Conservation (phyloP, 2,888 invertebrate species). For the Anthophora plumipes region DNA sequence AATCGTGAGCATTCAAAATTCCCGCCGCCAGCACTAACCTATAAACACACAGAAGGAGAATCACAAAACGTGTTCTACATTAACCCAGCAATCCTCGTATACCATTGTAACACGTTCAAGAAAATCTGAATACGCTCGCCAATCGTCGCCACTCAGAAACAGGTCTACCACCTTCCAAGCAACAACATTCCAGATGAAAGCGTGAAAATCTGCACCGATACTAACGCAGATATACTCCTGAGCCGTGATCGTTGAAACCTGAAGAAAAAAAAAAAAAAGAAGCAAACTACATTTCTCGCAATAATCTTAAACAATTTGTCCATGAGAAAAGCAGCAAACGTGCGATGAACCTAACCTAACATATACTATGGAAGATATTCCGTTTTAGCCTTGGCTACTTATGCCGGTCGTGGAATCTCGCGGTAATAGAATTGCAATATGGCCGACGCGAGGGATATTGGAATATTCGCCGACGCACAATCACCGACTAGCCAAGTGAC, state of each 20-base stretch:
- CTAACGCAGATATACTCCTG: not conserved
- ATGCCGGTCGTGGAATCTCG: conserved; percentile 68
- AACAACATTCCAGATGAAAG: conserved; percentile 3
- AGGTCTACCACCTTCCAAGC: not conserved
- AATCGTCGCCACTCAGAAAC: not conserved
- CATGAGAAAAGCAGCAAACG: conserved; percentile 3
- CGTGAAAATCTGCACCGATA: not conserved
- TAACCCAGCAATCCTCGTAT: no score
- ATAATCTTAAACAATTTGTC: conserved; percentile 66
- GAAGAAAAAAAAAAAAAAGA: no score
- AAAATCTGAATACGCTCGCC: not conserved
- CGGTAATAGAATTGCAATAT: conserved; percentile 71
- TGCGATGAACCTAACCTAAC: not conserved
- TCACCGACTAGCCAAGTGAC: conserved; percentile 80
- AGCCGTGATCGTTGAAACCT: conserved; percentile 22
- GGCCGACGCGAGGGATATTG: conserved; percentile 68
- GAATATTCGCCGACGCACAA: conserved; percentile 80
- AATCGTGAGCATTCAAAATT: no score
- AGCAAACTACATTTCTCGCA: no score
- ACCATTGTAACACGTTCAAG: no score
- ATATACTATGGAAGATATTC: conserved; percentile 35
- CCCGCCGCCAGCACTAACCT: no score
- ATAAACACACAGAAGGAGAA: no score
- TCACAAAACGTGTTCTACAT: no score
- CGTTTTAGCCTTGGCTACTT: conserved; percentile 48